These are phyloP conservation scores for Psammodynastes pulverulentus DNA, from an alignment of 2,113 vertebrate species.

Conservation along the genomic window DNA sequence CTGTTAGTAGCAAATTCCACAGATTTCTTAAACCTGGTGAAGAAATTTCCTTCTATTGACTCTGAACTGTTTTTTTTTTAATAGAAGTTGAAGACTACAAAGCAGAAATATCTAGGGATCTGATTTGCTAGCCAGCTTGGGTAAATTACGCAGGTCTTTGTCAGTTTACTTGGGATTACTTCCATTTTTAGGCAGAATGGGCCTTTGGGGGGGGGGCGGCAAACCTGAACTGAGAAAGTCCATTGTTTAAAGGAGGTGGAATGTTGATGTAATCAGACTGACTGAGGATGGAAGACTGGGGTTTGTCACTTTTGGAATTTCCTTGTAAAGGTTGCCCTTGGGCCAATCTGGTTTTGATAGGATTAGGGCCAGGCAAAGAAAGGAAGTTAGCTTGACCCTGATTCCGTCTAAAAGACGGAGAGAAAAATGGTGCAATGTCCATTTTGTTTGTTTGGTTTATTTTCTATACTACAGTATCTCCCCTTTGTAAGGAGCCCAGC, in stretches of 20 bases:
- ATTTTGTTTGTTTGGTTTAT: not conserved
- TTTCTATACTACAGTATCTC: not conserved
- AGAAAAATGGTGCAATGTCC: not conserved
- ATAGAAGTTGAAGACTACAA: not conserved
- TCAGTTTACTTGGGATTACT: not conserved
- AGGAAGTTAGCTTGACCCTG: not conserved
- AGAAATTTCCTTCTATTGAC: not conserved
- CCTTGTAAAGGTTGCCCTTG: not conserved
- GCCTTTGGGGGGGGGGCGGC: not conserved
- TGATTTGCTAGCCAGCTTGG: not conserved
- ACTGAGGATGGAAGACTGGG: not conserved
- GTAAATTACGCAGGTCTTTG: not conserved
- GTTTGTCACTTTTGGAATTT: not conserved
- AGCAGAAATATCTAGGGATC: not conserved
- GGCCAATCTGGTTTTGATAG: not conserved
- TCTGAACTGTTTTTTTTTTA: not conserved
- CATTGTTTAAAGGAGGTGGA: not conserved
- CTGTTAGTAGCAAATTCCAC: not conserved
- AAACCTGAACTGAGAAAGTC: not conserved
- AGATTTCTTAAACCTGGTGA: not conserved
- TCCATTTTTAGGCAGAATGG: not conserved
- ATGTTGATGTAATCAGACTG: not conserved
- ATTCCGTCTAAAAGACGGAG: not conserved
- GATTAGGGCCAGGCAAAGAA: not conserved
- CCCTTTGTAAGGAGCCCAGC: not conserved